Base-by-base conservation (phyloP, 2,888 invertebrate species). In the Diplazon laetatorius region DNA sequence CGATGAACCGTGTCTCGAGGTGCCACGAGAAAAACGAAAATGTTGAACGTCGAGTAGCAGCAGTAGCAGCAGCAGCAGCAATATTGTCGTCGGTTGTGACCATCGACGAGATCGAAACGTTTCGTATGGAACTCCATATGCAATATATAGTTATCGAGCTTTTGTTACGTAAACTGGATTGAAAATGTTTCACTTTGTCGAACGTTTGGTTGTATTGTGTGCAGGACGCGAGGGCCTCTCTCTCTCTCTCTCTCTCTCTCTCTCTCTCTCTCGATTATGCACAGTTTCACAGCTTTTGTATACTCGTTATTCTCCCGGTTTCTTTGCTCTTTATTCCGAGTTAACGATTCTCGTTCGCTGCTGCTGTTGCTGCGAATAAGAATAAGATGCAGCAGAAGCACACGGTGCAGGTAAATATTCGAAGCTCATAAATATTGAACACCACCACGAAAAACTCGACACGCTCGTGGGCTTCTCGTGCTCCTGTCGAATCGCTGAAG, bases 371-470 rank as follows among this genome's bases (percentile, higher is more conserved):
- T 57, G 16, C 57, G 10, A 12, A 2, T 42, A 8, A 2, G 2
- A 12, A 10, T 42, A 57, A 12, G 22, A 57, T 46, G 48, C 20
- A 16, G 50, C 25, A 63, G 63, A 30, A 55, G 35, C 35, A 69
- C 42, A 37, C 60, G 18, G 22, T 12, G 50, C 46, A 18, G 20
- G 35, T 63, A 63, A 72, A 72, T 72, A 72, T 72, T 72, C 72
- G 39, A 52, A 46, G 57, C 72, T 72, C 72, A 72, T 72, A 72
- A 72, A 72, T 72, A 72, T 72, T 72, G 63, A 63, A 72, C 42
- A 14, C 16, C 50, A 63, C 12, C 10, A n/a, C 16, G 37, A 30
- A 48, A 48, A 70, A 60, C n/a, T 60, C 70, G 25, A 37, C 48
- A 22, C 50, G 50, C 52, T 52, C n/a, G n/a, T n/a, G n/a, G n/a